Conservation (phyloP, 2,113 vertebrate genomes). For the Barnardius zonarius region DNA sequence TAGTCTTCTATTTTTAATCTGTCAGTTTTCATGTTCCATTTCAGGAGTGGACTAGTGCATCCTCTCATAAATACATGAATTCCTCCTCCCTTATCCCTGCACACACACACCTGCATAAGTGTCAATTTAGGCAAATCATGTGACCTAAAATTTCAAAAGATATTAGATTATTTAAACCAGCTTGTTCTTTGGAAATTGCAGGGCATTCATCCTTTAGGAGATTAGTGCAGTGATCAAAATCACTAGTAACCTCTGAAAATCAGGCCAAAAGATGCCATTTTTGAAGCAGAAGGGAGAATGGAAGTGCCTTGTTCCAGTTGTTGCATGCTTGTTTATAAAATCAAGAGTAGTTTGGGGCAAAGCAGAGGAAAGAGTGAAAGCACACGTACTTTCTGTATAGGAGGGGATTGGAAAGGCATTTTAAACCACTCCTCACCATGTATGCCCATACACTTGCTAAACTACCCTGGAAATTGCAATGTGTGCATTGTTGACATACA, state of each 20-base stretch:
- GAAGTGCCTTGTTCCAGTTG: not conserved
- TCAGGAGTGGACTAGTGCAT: slow-evolving; percentile 19
- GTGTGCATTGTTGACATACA: accelerated
- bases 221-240: not conserved
- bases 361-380: not conserved
- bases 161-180: slow-evolving; percentile 1
- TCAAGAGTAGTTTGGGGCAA: not conserved
- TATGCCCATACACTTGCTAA: not conserved
- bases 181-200: slow-evolving; percentile 41
- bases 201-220: not conserved
- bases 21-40: slow-evolving; percentile 37
- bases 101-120: slow-evolving; percentile 50
- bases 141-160: slow-evolving; percentile 47
- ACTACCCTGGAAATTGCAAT: not conserved
- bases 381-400: not conserved
- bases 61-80: slow-evolving; percentile 43
- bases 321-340: not conserved
- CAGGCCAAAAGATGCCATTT: not conserved
- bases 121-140: slow-evolving; percentile 50
- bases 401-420: not conserved
- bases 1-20: slow-evolving; percentile 59
- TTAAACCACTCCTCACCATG: not conserved
- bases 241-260: slow-evolving; percentile 10
- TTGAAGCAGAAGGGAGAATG: not conserved
- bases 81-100: not conserved